Percentiles rank a stretch among this genome's conserved stretches.
Evolutionary conservation across 2,888 invertebrate species (phyloP).

Genomic region (Dryomyza anilis): DNA sequence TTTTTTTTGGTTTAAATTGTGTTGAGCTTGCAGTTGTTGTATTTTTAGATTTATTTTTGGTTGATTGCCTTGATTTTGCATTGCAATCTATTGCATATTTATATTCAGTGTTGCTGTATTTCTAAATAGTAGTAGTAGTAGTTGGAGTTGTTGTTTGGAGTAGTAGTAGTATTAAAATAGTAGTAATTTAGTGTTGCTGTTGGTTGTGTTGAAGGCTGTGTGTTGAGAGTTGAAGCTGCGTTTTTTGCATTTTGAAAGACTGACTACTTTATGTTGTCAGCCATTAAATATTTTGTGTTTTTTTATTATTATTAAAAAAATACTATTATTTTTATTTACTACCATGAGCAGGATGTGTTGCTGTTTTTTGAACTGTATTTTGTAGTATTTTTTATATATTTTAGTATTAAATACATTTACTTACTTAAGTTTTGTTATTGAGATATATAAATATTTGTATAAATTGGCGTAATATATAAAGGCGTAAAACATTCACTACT

Average conservation of each 20-base stretch:
- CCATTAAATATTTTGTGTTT: constrained; percentile 18
- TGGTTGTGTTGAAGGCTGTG: constrained; percentile 29
- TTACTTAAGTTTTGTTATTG: constrained; percentile 1
- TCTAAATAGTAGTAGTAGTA: not conserved
- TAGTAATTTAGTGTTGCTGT: constrained; percentile 35
- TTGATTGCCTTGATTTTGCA: constrained; percentile 19
- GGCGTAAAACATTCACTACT: constrained; percentile 4
- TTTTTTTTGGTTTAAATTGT: constrained; percentile 20
- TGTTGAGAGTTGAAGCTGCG: constrained; percentile 23
- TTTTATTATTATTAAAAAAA: constrained; percentile 11
- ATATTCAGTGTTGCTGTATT: constrained; percentile 23
- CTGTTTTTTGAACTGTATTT: constrained; percentile 17
- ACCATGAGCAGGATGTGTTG: constrained; percentile 28
- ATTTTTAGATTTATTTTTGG: too few species aligned
- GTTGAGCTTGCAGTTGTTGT: constrained; percentile 21
- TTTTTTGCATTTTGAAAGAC: not conserved
- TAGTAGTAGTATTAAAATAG: constrained; percentile 13
- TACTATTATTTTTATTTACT: constrained; percentile 1
- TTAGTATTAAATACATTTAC: not conserved
- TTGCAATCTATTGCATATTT: too few species aligned
- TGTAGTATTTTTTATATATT: too few species aligned
- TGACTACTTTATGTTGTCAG: constrained; percentile 41
- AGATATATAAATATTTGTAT: not conserved
- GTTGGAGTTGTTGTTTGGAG: not conserved
- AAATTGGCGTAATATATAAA: not conserved